phyloP scores from a whole-genome alignment of 2,888 invertebrate species.

The Trachelus troglodyta region DNA sequence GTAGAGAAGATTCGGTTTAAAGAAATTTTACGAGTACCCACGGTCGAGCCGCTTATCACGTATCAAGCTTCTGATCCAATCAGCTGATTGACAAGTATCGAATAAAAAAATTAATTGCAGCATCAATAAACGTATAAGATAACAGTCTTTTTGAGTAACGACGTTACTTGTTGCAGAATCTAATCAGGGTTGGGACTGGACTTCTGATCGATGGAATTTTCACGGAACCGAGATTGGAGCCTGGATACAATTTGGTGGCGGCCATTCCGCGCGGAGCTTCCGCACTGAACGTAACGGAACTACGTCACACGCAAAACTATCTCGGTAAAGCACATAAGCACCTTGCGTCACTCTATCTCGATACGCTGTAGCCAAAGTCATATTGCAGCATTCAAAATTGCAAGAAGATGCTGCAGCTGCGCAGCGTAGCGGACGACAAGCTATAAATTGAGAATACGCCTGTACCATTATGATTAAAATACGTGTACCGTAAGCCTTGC shows the following conservation, averaged over 20 bases:
- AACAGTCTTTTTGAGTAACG: not conserved
- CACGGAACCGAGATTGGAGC: conserved; percentile 81
- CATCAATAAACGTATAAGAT: not conserved
- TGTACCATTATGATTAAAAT: not conserved
- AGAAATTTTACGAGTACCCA: not conserved
- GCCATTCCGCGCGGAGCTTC: conserved; percentile 88
- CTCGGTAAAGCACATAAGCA: conserved; percentile 72
- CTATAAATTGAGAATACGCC: not conserved
- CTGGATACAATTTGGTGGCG: conserved; percentile 86
- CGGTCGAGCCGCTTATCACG: too few species aligned
- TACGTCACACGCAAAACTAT: conserved; percentile 84
- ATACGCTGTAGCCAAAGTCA: not conserved
- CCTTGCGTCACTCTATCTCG: not conserved
- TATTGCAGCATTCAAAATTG: not conserved
- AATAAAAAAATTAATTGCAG: not conserved
- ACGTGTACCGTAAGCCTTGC: not conserved
- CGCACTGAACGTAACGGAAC: conserved; percentile 86
- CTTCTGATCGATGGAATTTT: conserved; percentile 87
- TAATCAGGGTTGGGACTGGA: conserved; percentile 60
- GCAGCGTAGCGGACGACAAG: not conserved
- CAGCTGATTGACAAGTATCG: not conserved
- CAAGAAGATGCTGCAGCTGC: not conserved
- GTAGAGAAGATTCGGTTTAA: too few species aligned
- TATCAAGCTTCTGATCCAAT: too few species aligned
- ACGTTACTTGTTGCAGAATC: conserved; percentile 9